Evolutionary conservation across 2,113 vertebrate genomes (phyloP).

Genomic region (Eublepharis macularius): DNA sequence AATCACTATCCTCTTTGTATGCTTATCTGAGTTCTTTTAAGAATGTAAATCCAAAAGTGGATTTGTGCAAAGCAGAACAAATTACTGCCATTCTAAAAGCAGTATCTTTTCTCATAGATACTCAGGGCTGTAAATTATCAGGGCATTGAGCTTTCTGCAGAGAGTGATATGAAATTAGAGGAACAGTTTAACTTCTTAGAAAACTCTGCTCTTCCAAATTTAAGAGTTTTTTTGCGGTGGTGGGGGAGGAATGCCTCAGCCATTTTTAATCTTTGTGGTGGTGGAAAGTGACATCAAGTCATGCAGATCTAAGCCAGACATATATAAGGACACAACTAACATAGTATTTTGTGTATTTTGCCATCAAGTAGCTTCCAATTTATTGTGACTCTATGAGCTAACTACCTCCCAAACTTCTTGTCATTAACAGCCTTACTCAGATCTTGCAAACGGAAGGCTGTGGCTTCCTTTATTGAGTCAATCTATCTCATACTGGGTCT

Average conservation of each 20-base stretch:
- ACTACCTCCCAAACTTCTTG: no score
- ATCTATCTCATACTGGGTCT: no score
- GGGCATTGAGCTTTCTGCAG: slow-evolving; percentile 2
- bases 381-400: no score
- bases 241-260: neutral
- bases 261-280: neutral
- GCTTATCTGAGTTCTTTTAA: slow-evolving; percentile 9
- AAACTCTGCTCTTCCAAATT: neutral
- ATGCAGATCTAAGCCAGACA: neutral
- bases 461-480: no score
- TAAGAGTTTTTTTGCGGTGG: neutral
- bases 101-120: neutral
- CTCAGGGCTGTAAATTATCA: slow-evolving; percentile 13
- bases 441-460: no score
- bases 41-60: slow-evolving; percentile 6
- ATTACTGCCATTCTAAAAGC: slow-evolving; percentile 5
- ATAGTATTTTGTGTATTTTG: neutral
- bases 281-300: no score
- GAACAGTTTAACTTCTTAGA: slow-evolving; percentile 8
- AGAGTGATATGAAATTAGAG: neutral
- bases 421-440: no score
- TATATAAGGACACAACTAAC: neutral
- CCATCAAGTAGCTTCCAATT: no score
- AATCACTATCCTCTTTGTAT: neutral
- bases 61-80: slow-evolving; percentile 21